Evolutionary conservation across 2,797 vertebrate species (phyloP).

Genomic region (Gastrophryne carolinensis): DNA sequence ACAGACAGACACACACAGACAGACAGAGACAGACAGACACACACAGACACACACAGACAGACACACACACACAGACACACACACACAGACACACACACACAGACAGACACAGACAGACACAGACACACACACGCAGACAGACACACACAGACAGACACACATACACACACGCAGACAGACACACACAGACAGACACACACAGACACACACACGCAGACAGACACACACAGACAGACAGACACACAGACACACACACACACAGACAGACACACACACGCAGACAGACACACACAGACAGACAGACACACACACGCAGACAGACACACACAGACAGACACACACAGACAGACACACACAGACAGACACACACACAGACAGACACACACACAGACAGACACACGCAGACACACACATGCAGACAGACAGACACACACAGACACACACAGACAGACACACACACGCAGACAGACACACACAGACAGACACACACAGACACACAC

Average conservation of each 20-base stretch:
- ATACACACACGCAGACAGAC: too few species aligned
- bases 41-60: neutral
- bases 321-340: neutral
- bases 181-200: too few species aligned
- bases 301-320: too few species aligned
- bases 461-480: neutral
- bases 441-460: neutral
- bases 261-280: too few species aligned
- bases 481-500: neutral
- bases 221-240: neutral
- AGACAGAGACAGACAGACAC: constrained; percentile 1
- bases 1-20: neutral
- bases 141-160: too few species aligned
- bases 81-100: neutral
- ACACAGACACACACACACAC: neutral
- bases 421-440: neutral
- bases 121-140: too few species aligned
- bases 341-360: neutral
- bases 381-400: too few species aligned
- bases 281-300: too few species aligned
- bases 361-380: neutral
- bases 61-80: neutral
- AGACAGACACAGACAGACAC: neutral
- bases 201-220: too few species aligned
- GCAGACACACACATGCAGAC: too few species aligned